A percentile compares a stretch with the other conserved stretches of the same genome.
Conservation (phyloP, 1,140 invertebrate genomes). For the Medauroidea extradentata region DNA sequence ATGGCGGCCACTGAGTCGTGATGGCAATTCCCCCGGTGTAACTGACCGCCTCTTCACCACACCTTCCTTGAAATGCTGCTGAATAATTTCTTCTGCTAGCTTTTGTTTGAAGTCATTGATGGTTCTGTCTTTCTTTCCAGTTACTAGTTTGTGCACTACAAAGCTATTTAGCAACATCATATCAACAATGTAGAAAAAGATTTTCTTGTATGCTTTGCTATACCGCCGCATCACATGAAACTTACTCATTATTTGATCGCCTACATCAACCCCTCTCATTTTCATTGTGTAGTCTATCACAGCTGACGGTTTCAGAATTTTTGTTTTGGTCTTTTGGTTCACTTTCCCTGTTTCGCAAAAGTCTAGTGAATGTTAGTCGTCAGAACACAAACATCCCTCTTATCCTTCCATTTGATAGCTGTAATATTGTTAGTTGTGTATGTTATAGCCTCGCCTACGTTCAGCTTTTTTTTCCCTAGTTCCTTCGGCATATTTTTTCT, state of each 20-base stretch:
- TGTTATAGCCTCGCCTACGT: conserved; percentile 13
- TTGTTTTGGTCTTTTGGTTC: conserved; percentile 5
- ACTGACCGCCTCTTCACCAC: too few relatives aligned
- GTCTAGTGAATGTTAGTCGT: background rate
- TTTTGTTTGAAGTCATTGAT: too few relatives aligned
- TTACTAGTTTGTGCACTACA: too few relatives aligned
- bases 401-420: conserved; percentile 20
- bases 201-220: too few relatives aligned
- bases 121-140: too few relatives aligned
- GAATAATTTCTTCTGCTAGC: too few relatives aligned
- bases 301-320: conserved; percentile 19
- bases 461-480: conserved; percentile 20
- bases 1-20: too few relatives aligned
- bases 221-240: too few relatives aligned
- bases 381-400: conserved; percentile 10
- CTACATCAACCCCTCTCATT: conserved; percentile 20
- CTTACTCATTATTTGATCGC: conserved; percentile 20
- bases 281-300: conserved; percentile 22
- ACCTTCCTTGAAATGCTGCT: too few relatives aligned
- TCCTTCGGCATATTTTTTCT: conserved; percentile 25
- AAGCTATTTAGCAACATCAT: too few relatives aligned
- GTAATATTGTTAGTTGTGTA: conserved; percentile 18
- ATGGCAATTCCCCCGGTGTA: too few relatives aligned
- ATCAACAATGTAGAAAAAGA: too few relatives aligned
- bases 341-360: background rate